Percentiles rank a stretch among this genome's conserved stretches.
Conservation (phyloP, 2,797 vertebrate species). For the Adrianichthys oophorus region DNA sequence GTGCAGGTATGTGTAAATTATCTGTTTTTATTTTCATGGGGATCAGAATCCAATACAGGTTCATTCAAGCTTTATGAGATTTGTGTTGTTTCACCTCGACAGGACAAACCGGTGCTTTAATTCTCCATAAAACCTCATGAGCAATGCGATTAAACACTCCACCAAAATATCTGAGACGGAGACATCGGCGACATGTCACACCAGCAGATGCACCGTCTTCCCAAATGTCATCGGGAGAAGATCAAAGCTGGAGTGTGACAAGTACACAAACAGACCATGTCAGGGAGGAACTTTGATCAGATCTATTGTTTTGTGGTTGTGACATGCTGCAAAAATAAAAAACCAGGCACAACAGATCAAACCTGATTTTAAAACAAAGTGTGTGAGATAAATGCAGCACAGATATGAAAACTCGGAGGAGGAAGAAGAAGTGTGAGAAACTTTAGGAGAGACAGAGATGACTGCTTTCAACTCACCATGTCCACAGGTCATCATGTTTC, state of each 20-base stretch:
- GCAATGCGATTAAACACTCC: conserved; percentile 5
- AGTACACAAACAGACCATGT: conserved; percentile 21
- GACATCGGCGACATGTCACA: conserved; percentile 22
- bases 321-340: conserved; percentile 24
- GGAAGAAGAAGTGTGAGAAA: conserved; percentile 24
- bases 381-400: conserved; percentile 8
- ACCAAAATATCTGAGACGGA: conserved; percentile 16
- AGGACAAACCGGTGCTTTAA: conserved; percentile 11
- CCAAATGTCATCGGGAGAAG: conserved; percentile 8
- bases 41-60: conserved; percentile 24
- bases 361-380: conserved; percentile 18
- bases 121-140: conserved; percentile 8
- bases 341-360: conserved; percentile 1
- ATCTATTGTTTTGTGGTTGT: conserved; percentile 25
- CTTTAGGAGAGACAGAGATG: conserved; percentile 23
- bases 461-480: conserved; percentile 67
- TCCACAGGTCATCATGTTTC: conserved; percentile 51
- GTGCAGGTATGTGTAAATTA: conserved; percentile 19
- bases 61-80: conserved; percentile 31
- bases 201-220: conserved; percentile 24
- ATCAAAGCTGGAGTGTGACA: conserved; percentile 37
- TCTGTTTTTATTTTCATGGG: conserved; percentile 19
- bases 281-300: conserved; percentile 35
- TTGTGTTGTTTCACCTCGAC: conserved; percentile 23
- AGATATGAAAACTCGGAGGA: conserved; percentile 12